phyloP scores from a whole-genome alignment of 2,888 invertebrate species.

The Drosophila multiciliata region DNA sequence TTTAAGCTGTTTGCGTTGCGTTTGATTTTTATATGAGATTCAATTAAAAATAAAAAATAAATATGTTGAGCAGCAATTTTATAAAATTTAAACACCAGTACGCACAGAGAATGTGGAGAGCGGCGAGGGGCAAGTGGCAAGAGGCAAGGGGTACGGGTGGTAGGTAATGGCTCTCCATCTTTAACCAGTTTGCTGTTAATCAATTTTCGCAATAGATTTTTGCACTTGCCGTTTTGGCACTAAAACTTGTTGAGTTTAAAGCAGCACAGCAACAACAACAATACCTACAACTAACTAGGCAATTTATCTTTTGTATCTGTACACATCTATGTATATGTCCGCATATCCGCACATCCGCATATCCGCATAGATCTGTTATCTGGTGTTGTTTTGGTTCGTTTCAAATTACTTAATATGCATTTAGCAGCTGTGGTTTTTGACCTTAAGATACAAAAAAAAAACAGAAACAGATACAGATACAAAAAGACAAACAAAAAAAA shows the following conservation, averaged over 20 bases:
- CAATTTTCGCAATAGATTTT: constrained; percentile 77
- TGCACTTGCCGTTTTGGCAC: constrained; percentile 69
- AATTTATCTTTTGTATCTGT: constrained; percentile 22
- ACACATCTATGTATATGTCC: constrained; percentile 17
- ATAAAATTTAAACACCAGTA: constrained; percentile 43
- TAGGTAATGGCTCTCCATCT: constrained; percentile 34
- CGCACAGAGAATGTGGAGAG: not conserved
- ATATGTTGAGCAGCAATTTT: constrained; percentile 59
- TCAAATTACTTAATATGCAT: constrained; percentile 70
- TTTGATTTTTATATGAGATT: constrained; percentile 64
- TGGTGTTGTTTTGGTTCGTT: constrained; percentile 41
- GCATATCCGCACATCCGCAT: constrained; percentile 21
- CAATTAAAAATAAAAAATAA: constrained; percentile 60
- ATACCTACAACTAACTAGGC: constrained; percentile 14
- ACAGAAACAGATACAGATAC: not conserved
- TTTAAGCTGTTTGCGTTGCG: constrained; percentile 41
- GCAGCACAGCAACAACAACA: not conserved
- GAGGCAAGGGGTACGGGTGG: not conserved
- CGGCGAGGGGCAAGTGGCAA: not conserved
- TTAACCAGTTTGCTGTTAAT: constrained; percentile 75
- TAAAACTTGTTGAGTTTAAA: constrained; percentile 45
- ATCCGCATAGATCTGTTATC: constrained; percentile 37
- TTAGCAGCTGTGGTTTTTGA: constrained; percentile 65
- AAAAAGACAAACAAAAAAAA: constrained; percentile 9
- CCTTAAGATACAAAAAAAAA: constrained; percentile 53